phyloP scores from a whole-genome alignment of 2,888 invertebrate species.

The Elysia crispata region DNA sequence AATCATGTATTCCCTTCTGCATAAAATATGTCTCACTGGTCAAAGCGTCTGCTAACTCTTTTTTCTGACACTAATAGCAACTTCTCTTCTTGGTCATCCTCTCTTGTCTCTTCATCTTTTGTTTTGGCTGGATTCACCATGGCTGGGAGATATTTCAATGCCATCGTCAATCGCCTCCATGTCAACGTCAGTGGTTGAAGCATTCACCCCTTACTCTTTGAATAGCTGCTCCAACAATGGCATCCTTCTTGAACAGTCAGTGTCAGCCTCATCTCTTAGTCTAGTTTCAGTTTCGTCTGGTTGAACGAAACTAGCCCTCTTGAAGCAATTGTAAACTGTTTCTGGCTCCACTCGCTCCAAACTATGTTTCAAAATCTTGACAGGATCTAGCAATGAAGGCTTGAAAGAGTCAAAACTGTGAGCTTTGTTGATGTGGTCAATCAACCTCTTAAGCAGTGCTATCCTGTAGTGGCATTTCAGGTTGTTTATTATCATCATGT shows the following conservation, averaged over 20 bases:
- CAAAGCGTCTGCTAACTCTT: no score
- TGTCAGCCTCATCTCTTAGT: background rate
- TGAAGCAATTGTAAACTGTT: background rate
- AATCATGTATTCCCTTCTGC: no score
- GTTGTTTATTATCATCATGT: conserved; percentile 3
- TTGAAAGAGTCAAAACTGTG: background rate
- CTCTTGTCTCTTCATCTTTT: no score
- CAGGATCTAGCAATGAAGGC: background rate
- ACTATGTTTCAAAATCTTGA: background rate
- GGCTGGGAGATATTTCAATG: background rate
- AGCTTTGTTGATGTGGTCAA: background rate
- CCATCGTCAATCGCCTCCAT: background rate
- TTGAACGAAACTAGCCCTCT: background rate
- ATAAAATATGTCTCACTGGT: no score
- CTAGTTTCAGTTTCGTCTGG: background rate
- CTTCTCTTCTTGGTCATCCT: no score
- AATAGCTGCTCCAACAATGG: background rate
- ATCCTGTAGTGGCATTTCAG: conserved; percentile 13
- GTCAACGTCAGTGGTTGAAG: background rate
- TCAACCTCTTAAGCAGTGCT: background rate
- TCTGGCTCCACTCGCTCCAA: background rate
- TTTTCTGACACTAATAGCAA: no score
- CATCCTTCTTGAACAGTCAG: background rate
- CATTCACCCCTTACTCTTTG: background rate
- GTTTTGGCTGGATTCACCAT: background rate